A percentile compares a stretch with the other conserved stretches of the same genome.
Conservation (phyloP, 2,113 vertebrate genomes). For the Stigmatopora argus region DNA sequence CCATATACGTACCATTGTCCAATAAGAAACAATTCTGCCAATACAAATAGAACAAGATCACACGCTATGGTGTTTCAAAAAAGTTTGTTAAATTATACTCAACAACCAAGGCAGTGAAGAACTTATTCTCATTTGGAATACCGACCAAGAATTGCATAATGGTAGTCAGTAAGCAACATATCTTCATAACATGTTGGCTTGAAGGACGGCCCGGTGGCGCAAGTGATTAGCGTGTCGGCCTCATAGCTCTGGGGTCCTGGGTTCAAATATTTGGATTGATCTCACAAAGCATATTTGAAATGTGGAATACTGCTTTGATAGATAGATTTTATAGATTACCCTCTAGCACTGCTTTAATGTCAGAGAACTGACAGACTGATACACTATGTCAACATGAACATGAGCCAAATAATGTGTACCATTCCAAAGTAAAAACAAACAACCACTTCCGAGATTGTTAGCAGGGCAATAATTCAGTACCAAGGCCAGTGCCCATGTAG, state of each 20-base stretch:
- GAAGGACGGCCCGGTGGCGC: not conserved
- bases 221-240: too few relatives aligned
- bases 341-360: not conserved
- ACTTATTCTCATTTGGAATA: too few relatives aligned
- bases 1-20: not conserved
- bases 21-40: not conserved
- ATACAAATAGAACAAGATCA: not conserved
- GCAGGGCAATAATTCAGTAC: constrained; percentile 30
- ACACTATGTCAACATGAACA: not conserved
- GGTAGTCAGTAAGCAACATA: not conserved
- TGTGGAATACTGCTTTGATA: not conserved
- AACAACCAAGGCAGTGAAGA: not conserved
- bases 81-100: not conserved
- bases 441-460: not conserved
- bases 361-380: not conserved
- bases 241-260: too few relatives aligned
- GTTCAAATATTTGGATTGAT: too few relatives aligned
- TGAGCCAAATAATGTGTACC: not conserved
- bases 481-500: constrained; percentile 35
- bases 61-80: not conserved
- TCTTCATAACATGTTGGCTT: not conserved
- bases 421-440: not conserved
- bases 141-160: too few relatives aligned
- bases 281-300: not conserved
- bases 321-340: not conserved